Percentiles rank a stretch among this genome's conserved stretches.
Evolutionary conservation across 2,888 invertebrate genomes (phyloP).

Genomic region (Cataglyphis cursor): DNA sequence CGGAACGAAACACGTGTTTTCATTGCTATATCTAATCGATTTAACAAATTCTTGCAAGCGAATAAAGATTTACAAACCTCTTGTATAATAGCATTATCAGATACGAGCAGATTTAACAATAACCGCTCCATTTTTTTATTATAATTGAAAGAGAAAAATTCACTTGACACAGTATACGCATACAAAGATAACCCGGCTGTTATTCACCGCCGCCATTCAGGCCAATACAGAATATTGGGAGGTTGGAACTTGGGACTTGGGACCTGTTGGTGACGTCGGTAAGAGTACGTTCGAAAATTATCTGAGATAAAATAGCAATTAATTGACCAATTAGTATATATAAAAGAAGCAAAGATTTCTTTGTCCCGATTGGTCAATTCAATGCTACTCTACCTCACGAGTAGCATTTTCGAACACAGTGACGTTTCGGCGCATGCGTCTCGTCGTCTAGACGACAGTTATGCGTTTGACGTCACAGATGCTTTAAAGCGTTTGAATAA

Average conservation of each 20-base stretch:
- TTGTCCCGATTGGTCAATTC: no score
- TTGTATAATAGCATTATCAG: conserved; percentile 89
- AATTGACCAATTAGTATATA: no score
- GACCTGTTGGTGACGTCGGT: conserved; percentile 64
- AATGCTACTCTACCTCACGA: no score
- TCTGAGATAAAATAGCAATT: no score
- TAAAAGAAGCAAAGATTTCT: no score
- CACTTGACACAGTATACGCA: conserved; percentile 37
- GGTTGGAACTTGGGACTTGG: conserved; percentile 6
- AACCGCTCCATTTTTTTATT: conserved; percentile 88
- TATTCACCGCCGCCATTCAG: conserved; percentile 60
- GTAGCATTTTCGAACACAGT: no score
- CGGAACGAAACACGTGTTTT: conserved; percentile 34
- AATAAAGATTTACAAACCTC: conserved; percentile 87
- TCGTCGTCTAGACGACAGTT: no score
- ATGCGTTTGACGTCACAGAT: no score
- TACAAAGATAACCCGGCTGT: conserved; percentile 55
- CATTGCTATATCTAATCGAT: background rate
- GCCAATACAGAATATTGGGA: conserved; percentile 33
- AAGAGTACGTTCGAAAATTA: background rate
- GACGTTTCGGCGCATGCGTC: no score
- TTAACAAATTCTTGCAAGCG: background rate
- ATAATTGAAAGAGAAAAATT: conserved; percentile 56
- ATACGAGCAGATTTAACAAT: conserved; percentile 88
- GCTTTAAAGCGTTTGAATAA: no score